These are phyloP conservation scores for Sturnus vulgaris DNA, from an alignment of 2,113 vertebrate genomes.

Conservation along the genomic window DNA sequence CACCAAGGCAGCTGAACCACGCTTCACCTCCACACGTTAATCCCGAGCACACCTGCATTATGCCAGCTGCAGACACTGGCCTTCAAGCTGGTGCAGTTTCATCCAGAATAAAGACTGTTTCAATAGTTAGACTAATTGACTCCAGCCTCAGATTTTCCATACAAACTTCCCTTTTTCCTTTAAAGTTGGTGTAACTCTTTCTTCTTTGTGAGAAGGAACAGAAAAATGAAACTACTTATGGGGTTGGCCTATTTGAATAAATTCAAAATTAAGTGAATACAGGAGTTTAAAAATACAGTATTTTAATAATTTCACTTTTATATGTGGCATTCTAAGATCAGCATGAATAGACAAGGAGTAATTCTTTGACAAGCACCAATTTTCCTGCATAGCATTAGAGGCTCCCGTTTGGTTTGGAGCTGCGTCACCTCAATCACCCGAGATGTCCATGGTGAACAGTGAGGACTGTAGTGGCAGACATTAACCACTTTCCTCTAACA, in stretches of 20 bases:
- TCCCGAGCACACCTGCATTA: neutral
- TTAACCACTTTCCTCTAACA: neutral
- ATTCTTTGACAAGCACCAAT: neutral
- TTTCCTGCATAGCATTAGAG: too few species aligned
- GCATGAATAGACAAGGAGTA: neutral
- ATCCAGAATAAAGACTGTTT: neutral
- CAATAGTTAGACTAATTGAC: neutral
- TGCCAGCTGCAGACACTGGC: neutral
- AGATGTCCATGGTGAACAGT: fast-evolving
- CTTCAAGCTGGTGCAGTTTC: neutral
- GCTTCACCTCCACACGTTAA: neutral
- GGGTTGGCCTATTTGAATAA: neutral
- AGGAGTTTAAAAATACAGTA: neutral
- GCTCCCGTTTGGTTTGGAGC: neutral
- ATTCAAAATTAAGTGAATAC: neutral
- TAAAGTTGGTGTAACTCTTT: neutral
- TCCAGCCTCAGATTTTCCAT: neutral
- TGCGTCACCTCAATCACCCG: neutral
- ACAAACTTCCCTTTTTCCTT: neutral
- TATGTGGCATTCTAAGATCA: neutral
- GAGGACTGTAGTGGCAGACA: neutral
- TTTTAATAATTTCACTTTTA: neutral
- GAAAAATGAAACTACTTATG: neutral
- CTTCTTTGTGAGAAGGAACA: neutral
- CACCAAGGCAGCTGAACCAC: neutral